Conservation (phyloP, 2,888 invertebrate genomes). For the Phasia obesa region DNA sequence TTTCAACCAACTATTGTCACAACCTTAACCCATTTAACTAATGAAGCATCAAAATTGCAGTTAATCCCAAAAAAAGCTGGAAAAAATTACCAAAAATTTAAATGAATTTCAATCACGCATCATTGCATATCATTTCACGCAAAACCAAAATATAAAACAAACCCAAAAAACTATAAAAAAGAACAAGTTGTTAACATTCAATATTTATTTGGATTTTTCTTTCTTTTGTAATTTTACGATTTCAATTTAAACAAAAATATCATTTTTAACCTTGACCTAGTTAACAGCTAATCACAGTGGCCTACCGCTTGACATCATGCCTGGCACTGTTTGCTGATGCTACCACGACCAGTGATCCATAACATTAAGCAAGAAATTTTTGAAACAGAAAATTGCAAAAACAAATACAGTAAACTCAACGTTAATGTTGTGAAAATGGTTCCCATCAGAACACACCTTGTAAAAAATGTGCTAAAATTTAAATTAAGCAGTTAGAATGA, state of each 20-base stretch:
- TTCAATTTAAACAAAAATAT: not conserved
- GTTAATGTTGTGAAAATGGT: constrained; percentile 38
- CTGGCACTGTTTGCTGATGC: not conserved
- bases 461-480: constrained; percentile 1
- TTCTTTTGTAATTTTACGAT: constrained; percentile 17
- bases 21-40: constrained; percentile 65
- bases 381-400: not conserved
- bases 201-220: not conserved
- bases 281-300: not conserved
- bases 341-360: constrained; percentile 61
- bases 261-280: constrained; percentile 51
- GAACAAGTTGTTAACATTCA: constrained; percentile 56
- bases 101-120: constrained; percentile 36
- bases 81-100: constrained; percentile 1
- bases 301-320: not conserved
- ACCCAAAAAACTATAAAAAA: constrained; percentile 7
- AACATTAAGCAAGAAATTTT: constrained; percentile 8
- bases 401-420: not conserved
- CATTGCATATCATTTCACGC: constrained; percentile 46
- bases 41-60: constrained; percentile 44
- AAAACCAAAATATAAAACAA: constrained; percentile 11
- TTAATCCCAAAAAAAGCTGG: constrained; percentile 36
- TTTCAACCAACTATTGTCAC: constrained; percentile 3
- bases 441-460: constrained; percentile 61
- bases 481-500: not conserved